These are phyloP conservation scores for Papilio polytes DNA, from an alignment of 1,140 invertebrate species.

Conservation along the genomic window DNA sequence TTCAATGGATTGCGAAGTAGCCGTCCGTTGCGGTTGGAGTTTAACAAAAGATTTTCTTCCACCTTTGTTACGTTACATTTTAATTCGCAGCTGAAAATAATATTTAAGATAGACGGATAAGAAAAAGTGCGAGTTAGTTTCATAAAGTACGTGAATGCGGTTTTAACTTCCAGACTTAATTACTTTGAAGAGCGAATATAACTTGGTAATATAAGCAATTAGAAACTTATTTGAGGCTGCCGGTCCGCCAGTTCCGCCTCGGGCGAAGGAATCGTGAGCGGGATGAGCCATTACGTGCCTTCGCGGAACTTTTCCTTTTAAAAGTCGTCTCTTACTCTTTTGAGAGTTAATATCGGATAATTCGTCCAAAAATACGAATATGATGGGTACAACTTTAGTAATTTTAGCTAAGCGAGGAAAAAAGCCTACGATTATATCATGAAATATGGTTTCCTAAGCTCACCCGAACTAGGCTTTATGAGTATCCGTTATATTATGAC, in stretches of 20 bases:
- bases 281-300: conserved; percentile 83
- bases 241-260: conserved; percentile 79
- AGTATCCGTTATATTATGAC: conserved; percentile 53
- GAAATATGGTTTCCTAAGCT: conserved; percentile 64
- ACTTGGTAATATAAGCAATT: conserved; percentile 84
- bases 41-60: conserved; percentile 60
- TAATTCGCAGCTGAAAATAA: conserved; percentile 52
- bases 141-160: conserved; percentile 76
- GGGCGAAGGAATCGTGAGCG: conserved; percentile 79
- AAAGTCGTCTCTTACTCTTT: conserved; percentile 82
- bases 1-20: conserved; percentile 62
- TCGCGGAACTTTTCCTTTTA: conserved; percentile 81
- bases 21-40: conserved; percentile 59
- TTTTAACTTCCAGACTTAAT: conserved; percentile 80
- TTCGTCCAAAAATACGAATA: conserved; percentile 80
- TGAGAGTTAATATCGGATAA: conserved; percentile 82
- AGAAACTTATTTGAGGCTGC: conserved; percentile 83
- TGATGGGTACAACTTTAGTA: conserved; percentile 74
- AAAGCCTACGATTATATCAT: conserved; percentile 68
- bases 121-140: conserved; percentile 62
- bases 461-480: conserved; percentile 57
- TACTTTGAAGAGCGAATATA: conserved; percentile 81
- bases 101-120: conserved; percentile 47
- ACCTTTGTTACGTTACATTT: conserved; percentile 48
- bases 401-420: conserved; percentile 68